A percentile compares a stretch with the other conserved stretches of the same genome.
Evolutionary conservation across 2,888 invertebrate genomes (phyloP).

Genomic region (Auanema freiburgensis): DNA sequence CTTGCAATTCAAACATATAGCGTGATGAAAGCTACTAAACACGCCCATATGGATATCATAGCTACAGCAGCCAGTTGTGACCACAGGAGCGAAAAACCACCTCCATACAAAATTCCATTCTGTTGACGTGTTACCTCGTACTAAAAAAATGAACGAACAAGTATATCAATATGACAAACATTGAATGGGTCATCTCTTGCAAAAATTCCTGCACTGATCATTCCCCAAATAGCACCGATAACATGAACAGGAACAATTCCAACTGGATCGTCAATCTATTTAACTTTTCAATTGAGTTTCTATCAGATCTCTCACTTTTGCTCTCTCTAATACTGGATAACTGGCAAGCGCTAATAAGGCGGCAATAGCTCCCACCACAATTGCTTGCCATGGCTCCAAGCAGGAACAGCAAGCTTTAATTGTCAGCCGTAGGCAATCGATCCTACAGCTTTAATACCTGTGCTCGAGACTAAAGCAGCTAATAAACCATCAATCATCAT

Average conservation of each 20-base stretch:
- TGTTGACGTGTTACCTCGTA: slow-evolving; percentile 29
- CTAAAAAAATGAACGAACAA: slow-evolving; percentile 6
- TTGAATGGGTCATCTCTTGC: slow-evolving; percentile 39
- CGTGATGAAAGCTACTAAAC: slow-evolving; percentile 30
- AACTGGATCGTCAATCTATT: slow-evolving; percentile 51
- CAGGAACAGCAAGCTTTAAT: slow-evolving; percentile 42
- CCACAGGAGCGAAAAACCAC: slow-evolving; percentile 42
- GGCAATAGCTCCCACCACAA: slow-evolving; percentile 48
- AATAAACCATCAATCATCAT: slow-evolving; percentile 54
- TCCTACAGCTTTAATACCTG: slow-evolving; percentile 22
- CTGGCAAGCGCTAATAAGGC: slow-evolving; percentile 40
- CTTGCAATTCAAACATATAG: slow-evolving; percentile 28
- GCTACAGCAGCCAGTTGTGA: slow-evolving; percentile 37
- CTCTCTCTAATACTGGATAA: slow-evolving; percentile 47
- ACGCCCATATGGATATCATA: slow-evolving; percentile 35
- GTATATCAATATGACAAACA: slow-evolving; percentile 4
- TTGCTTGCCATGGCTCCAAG: slow-evolving; percentile 38
- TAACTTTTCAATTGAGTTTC: background rate
- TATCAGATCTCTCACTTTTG: slow-evolving; percentile 24
- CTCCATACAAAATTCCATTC: slow-evolving; percentile 46
- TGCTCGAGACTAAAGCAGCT: slow-evolving; percentile 52
- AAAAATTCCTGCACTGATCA: slow-evolving; percentile 51
- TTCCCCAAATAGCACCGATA: slow-evolving; percentile 52
- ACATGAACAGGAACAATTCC: slow-evolving; percentile 55
- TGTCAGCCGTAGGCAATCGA: background rate